Evolutionary conservation across 2,888 invertebrate genomes (phyloP).

Genomic region (Seira sanloemensis): DNA sequence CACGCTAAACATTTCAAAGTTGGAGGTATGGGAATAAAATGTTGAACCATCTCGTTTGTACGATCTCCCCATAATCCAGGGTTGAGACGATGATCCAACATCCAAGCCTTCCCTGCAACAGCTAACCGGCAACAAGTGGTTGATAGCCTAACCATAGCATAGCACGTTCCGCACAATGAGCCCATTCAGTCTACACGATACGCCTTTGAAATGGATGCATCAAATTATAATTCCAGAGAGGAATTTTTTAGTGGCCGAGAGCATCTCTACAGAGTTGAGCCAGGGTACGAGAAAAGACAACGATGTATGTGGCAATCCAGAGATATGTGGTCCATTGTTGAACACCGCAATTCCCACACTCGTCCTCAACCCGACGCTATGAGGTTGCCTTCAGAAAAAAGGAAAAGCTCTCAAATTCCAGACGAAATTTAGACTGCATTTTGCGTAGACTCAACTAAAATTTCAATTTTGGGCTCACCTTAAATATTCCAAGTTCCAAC

Average conservation of each 20-base stretch:
- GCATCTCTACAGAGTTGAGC: background rate
- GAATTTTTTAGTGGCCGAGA: background rate
- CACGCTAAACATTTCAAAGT: background rate
- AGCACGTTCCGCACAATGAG: slow-evolving; percentile 58
- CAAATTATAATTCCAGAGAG: slow-evolving; percentile 11
- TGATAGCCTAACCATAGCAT: slow-evolving; percentile 17
- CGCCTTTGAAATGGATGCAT: slow-evolving; percentile 19
- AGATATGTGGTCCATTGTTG: no score
- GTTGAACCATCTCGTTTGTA: background rate
- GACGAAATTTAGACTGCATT: no score
- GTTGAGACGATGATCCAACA: slow-evolving; percentile 19
- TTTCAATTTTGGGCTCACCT: no score
- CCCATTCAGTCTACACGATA: background rate
- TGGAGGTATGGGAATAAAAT: slow-evolving; percentile 17
- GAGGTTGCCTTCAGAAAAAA: no score
- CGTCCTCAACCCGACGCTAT: no score
- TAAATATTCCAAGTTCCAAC: no score
- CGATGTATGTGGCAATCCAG: background rate
- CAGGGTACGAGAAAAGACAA: background rate
- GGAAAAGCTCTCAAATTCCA: no score
- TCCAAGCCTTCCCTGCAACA: slow-evolving; percentile 58
- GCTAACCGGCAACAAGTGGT: slow-evolving; percentile 61
- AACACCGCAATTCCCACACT: slow-evolving; percentile 9
- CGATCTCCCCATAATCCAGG: background rate
- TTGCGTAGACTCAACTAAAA: no score